Evolutionary conservation across 2,888 invertebrate genomes (phyloP), one percentile per base, ranked within the genome.

Genomic region (Sacculina carcini): DNA sequence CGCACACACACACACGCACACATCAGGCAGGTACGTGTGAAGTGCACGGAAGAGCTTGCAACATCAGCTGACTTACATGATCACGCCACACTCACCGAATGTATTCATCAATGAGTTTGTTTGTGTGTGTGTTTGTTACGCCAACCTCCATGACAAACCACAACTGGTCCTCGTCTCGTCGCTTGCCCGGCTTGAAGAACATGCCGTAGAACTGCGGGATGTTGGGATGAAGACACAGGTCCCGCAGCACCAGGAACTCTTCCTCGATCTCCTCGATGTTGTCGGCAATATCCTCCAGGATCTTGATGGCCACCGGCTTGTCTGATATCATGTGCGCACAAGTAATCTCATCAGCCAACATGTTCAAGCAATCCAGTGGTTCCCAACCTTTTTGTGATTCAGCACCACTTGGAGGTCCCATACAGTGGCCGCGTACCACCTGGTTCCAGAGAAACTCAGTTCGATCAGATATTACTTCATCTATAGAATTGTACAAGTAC

Each of bases 71-170:
- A n/a, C n/a, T n/a, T n/a, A n/a, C n/a, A n/a, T n/a, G n/a, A n/a
- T n/a, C n/a, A n/a, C n/a, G n/a, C n/a, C n/a, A n/a, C n/a, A n/a
- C n/a, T n/a, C n/a, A n/a, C n/a, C n/a, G n/a, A n/a, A n/a, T n/a
- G n/a, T n/a, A n/a, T n/a, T n/a, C n/a, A n/a, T n/a, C n/a, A n/a
- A n/a, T n/a, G n/a, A n/a, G 26, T 21, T 29, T 16, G 14, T 19
- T 19, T 16, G n/a, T 16, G 28, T 9, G 5, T 32, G 5, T 32
- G 32, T 24, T 4, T 24, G 2, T 10, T 5, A 14, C 23, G 23
- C 5, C 10, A 21, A 81, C 79, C 75, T 83, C 81, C 78, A 83
- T 79, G 56, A 77, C 79, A 61, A 82, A 77, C 83, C 83, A 83
- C 61, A 82, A 70, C 65, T 79, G 78, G 62, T 78, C 78, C 61